Evolutionary conservation across 2,113 vertebrate genomes (phyloP).

Genomic region (Aspidoscelis tigris): DNA sequence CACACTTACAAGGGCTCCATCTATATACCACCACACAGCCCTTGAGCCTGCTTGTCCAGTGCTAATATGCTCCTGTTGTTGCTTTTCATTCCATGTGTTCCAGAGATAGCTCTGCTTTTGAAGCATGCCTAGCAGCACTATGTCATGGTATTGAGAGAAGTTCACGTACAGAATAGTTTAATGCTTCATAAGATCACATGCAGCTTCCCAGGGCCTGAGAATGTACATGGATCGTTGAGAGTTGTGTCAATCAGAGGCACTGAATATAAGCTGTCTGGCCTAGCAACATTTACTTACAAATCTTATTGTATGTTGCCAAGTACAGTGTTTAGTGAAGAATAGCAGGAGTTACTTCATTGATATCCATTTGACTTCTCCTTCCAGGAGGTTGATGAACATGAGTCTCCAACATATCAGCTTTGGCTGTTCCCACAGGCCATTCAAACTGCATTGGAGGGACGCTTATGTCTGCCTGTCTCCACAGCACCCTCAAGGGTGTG

Average conservation of each 20-base stretch:
- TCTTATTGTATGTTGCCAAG: neutral
- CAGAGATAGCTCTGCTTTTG: conserved; percentile 17
- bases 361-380: neutral
- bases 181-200: conserved; percentile 44
- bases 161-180: conserved; percentile 28
- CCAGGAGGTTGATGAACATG: neutral
- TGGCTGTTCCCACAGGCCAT: too few species aligned
- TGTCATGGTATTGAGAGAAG: conserved; percentile 13
- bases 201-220: conserved; percentile 2
- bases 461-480: too few species aligned
- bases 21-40: neutral
- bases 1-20: neutral
- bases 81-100: conserved; percentile 15
- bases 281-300: conserved; percentile 56
- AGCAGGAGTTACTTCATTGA: conserved; percentile 15
- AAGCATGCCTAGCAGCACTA: conserved; percentile 4
- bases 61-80: conserved; percentile 1
- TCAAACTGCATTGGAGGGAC: too few species aligned
- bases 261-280: conserved; percentile 32
- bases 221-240: conserved; percentile 24
- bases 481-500: too few species aligned
- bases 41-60: neutral
- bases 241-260: conserved; percentile 48
- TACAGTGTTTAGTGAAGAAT: neutral
- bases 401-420: neutral